A percentile compares a stretch with the other conserved stretches of the same genome.
These are phyloP conservation scores for Chaitophorus viminalis DNA, from an alignment of 2,888 invertebrate species.

Conservation along the genomic window DNA sequence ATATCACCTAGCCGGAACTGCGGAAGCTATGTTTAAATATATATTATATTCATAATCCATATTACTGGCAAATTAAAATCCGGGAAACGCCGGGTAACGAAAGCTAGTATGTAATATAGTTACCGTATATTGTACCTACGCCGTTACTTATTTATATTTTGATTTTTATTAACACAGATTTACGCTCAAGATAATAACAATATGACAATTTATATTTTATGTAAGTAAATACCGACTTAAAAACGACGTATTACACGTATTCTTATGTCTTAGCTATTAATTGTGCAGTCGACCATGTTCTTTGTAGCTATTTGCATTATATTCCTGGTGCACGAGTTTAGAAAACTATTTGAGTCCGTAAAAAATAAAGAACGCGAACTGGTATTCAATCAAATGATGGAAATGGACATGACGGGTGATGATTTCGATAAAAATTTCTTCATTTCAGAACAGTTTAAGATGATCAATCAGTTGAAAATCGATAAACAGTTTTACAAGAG, in stretches of 20 bases:
- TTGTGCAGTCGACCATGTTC: too few species aligned
- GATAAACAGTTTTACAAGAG: background rate
- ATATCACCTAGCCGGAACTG: too few species aligned
- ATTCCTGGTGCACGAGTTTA: background rate
- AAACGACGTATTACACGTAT: background rate
- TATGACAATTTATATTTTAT: background rate
- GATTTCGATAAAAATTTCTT: slow-evolving; percentile 3
- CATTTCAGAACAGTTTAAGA: slow-evolving; percentile 16
- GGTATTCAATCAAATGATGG: background rate
- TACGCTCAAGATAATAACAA: too few species aligned
- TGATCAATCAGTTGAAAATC: background rate
- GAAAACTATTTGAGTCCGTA: background rate
- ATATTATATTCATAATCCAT: too few species aligned
- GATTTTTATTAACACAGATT: too few species aligned
- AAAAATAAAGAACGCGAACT: background rate
- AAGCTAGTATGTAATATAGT: too few species aligned
- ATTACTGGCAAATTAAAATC: too few species aligned
- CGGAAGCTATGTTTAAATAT: too few species aligned
- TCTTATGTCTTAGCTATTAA: too few species aligned
- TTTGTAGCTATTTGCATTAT: background rate
- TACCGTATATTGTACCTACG: too few species aligned
- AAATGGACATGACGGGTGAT: background rate
- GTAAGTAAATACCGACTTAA: background rate
- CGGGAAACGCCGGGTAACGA: too few species aligned
- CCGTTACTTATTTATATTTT: too few species aligned